A percentile compares a stretch with the other conserved stretches of the same genome.
phyloP scores from a whole-genome alignment of 2,888 invertebrate species.

The Pemphredon lugubris region DNA sequence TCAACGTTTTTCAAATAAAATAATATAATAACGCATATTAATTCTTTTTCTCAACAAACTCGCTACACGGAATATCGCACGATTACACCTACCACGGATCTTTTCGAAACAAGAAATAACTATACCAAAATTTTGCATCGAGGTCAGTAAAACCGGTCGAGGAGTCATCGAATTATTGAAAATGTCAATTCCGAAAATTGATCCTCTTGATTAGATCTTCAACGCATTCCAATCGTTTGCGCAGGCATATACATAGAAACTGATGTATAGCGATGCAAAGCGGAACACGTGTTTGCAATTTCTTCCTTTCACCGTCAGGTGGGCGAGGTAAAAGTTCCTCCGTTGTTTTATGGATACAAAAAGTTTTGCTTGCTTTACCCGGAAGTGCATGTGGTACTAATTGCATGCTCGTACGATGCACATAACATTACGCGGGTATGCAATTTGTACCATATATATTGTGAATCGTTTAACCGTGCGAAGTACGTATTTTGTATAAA shows the following conservation, averaged over 20 bases:
- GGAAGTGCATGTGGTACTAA: constrained; percentile 18
- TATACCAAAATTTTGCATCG: not conserved
- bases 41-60: too few species aligned
- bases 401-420: constrained; percentile 28
- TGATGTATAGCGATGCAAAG: not conserved
- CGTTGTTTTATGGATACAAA: constrained; percentile 22
- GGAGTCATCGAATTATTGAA: not conserved
- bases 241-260: not conserved
- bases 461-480: too few species aligned
- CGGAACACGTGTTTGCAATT: not conserved
- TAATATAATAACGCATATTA: too few species aligned
- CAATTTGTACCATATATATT: too few species aligned
- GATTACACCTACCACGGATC: too few species aligned
- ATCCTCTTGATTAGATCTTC: not conserved
- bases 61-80: too few species aligned
- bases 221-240: not conserved
- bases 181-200: constrained; percentile 8
- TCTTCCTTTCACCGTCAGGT: constrained; percentile 31
- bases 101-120: not conserved
- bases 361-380: not conserved
- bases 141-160: constrained; percentile 32
- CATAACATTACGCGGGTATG: too few species aligned
- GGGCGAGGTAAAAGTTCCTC: constrained; percentile 44
- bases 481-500: too few species aligned
- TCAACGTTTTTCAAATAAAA: too few species aligned